These are phyloP conservation scores for Hycleus phaleratus DNA, from an alignment of 1,140 invertebrate genomes.

Conservation along the genomic window DNA sequence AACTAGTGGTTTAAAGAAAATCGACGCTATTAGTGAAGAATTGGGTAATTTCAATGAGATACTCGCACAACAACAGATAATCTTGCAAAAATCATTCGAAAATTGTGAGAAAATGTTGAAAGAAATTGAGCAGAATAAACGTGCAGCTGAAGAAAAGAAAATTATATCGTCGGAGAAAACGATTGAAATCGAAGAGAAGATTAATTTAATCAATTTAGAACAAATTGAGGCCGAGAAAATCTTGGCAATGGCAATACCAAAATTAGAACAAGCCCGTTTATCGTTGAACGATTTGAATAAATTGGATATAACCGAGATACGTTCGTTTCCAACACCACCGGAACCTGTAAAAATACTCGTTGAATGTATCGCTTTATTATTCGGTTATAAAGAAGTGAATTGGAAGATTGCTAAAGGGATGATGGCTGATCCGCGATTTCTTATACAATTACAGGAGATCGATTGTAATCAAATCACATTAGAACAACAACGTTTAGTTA, in stretches of 20 bases:
- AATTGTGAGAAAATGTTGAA: conserved; percentile 64
- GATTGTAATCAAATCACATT: conserved; percentile 73
- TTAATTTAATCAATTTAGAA: conserved; percentile 65
- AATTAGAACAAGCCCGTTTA: conserved; percentile 66
- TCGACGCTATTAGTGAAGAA: conserved; percentile 69
- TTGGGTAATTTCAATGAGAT: conserved; percentile 64
- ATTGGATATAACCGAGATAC: conserved; percentile 84
- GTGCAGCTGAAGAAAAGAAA: conserved; percentile 61
- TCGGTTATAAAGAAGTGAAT: conserved; percentile 72
- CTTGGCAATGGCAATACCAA: conserved; percentile 70
- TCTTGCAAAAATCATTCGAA: conserved; percentile 65
- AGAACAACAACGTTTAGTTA: conserved; percentile 62
- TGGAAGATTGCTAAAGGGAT: conserved; percentile 86
- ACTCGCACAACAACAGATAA: conserved; percentile 65
- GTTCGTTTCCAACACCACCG: conserved; percentile 84
- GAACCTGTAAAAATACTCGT: conserved; percentile 78
- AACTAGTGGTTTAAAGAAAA: conserved; percentile 64
- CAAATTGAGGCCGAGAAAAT: conserved; percentile 74
- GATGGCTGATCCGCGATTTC: conserved; percentile 83
- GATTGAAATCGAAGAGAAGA: conserved; percentile 71
- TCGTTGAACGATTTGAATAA: conserved; percentile 78
- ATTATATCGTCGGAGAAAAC: conserved; percentile 65
- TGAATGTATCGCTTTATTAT: conserved; percentile 78
- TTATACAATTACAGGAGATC: conserved; percentile 72
- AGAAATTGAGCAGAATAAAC: conserved; percentile 51